A percentile compares a stretch with the other conserved stretches of the same genome.
Evolutionary conservation across 2,113 vertebrate species (phyloP).

Genomic region (Motacilla tschutschensis): DNA sequence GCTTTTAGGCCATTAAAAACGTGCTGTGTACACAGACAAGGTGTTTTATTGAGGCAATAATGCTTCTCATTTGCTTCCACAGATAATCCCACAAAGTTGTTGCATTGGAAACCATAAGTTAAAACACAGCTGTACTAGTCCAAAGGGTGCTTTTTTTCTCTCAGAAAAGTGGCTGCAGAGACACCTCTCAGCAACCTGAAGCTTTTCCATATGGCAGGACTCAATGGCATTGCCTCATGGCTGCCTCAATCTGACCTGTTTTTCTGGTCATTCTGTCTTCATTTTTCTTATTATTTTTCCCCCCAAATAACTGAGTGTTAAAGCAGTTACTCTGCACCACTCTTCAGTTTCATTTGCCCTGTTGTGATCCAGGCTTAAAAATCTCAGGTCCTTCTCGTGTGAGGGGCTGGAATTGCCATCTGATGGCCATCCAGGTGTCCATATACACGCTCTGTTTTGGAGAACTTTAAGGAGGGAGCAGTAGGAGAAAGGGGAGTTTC

Average conservation of each 20-base stretch:
- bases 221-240: neutral
- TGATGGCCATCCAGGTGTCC: neutral
- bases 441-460: accelerated
- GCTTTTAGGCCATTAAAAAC: neutral
- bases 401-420: neutral
- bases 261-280: neutral
- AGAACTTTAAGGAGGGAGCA: neutral
- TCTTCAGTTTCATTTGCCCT: neutral
- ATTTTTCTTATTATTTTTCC: neutral
- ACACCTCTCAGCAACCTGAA: neutral
- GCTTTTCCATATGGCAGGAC: neutral
- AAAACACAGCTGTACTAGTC: neutral
- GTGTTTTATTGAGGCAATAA: neutral
- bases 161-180: neutral
- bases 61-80: neutral
- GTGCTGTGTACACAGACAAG: accelerated
- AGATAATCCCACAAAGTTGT: neutral
- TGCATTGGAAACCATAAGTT: neutral
- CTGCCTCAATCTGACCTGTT: neutral
- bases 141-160: neutral
- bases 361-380: neutral
- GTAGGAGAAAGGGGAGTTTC: neutral
- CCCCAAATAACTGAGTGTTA: neutral
- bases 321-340: neutral
- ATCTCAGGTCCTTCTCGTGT: neutral